Base-by-base conservation (phyloP, 1,140 invertebrate genomes). In the Araneus ventricosus region DNA sequence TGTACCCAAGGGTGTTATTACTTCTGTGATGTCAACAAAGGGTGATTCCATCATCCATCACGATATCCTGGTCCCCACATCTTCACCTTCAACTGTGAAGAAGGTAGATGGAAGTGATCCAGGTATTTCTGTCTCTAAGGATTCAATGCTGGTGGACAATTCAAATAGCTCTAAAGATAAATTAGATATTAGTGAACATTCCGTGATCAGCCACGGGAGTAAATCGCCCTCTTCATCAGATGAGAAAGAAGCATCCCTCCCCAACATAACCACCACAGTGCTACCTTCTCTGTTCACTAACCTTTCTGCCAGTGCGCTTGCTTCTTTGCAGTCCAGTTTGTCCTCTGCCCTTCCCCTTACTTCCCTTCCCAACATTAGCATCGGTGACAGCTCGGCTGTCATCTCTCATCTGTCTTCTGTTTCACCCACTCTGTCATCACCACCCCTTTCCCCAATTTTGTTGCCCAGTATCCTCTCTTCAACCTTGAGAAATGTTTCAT, bases 301-400 rank as follows among this genome's bases (percentile, higher is more conserved):
- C 70, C 86, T 94, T 41, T 91, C 93, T 63, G 84, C 93, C 45
- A 93, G 93, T 91, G 93, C 93, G 24, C 61, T 93, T 37, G 93
- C 93, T 79, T 93, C 88, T 41, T 82, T 93, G 82, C 93, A 93
- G 27, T 90, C 93, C 27, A 90, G 63, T 87, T 45, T 93, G 22
- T 82, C 80, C 5, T 86, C 88, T 45, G 61, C 88, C 82, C 93
- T 93, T 86, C 93, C 93, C 70, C 37, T 90, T 22, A 93, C 93
- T 63, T 86, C 93, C 24, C 61, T 93, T 14, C 87, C 93, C 20
- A 93, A 85, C 34, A 84, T 89, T 27, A 61, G 80, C 20, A 84
- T 89, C 37, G 80, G 80, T n/a, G 88, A 91, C 17, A 94, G 37
- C 52, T 41, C 88, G 7, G 24, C 85, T 14, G 37, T 41, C 27